These are phyloP conservation scores for Phortica variegata DNA, from an alignment of 1,140 invertebrate species.

Conservation along the genomic window DNA sequence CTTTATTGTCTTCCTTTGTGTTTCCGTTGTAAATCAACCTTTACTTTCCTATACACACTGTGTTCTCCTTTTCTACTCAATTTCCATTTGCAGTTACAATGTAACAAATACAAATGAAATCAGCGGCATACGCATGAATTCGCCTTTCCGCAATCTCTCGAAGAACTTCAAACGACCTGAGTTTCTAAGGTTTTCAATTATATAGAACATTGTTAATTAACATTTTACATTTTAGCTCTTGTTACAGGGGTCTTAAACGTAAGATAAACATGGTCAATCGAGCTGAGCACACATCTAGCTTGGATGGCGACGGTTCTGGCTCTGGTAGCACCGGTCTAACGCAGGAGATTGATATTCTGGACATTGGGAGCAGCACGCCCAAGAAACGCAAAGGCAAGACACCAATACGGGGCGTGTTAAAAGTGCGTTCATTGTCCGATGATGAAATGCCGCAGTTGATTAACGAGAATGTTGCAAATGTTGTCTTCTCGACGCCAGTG, in stretches of 20 bases:
- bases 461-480: constrained; percentile 55
- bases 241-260: constrained; percentile 61
- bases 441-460: constrained; percentile 44
- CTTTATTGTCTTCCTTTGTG: too few relatives aligned
- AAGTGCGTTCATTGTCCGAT: constrained; percentile 55
- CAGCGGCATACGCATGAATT: constrained; percentile 49
- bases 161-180: constrained; percentile 54
- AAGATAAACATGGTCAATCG: constrained; percentile 60
- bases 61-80: background rate
- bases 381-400: constrained; percentile 59
- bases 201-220: background rate
- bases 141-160: constrained; percentile 45
- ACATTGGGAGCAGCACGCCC: constrained; percentile 58
- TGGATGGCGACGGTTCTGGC: constrained; percentile 34
- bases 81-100: constrained; percentile 32
- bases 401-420: constrained; percentile 62
- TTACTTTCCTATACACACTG: background rate
- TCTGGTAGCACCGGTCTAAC: constrained; percentile 64
- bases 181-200: constrained; percentile 26
- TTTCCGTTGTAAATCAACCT: too few relatives aligned
- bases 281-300: constrained; percentile 41
- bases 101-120: constrained; percentile 45
- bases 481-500: constrained; percentile 78
- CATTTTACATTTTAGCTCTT: too few relatives aligned
- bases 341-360: constrained; percentile 67